A percentile compares a stretch with the other conserved stretches of the same genome.
phyloP scores from a whole-genome alignment of 2,113 vertebrate species.

The Hemibagrus wyckioides region DNA sequence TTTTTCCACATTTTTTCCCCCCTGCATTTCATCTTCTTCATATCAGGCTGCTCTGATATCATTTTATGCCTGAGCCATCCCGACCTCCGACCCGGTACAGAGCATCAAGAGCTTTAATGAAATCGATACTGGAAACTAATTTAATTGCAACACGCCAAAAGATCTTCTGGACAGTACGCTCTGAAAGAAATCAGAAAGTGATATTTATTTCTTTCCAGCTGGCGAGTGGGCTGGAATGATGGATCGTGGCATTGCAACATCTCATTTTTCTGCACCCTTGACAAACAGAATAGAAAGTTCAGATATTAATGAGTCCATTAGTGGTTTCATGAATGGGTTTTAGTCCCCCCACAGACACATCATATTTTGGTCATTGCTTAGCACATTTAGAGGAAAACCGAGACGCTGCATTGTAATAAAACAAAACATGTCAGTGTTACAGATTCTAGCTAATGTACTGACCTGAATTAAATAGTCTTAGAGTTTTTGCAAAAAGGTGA shows the following conservation, averaged over 20 bases:
- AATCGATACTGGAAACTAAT: conserved; percentile 48
- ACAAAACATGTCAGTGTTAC: not conserved
- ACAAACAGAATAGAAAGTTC: conserved; percentile 5
- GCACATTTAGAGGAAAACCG: not conserved
- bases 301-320: conserved; percentile 28
- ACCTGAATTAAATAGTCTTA: not conserved
- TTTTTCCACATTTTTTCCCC: not conserved
- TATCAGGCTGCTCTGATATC: not conserved
- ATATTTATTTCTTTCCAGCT: conserved; percentile 8
- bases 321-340: not conserved
- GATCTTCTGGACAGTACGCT: not conserved
- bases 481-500: not conserved
- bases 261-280: not conserved
- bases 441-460: not conserved
- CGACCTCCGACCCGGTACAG: conserved; percentile 24
- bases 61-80: conserved; percentile 25
- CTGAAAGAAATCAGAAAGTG: not conserved
- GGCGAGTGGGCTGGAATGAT: conserved; percentile 1
- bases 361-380: conserved; percentile 1
- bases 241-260: not conserved
- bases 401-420: not conserved
- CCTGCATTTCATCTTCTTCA: not conserved
- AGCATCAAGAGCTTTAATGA: conserved; percentile 30
- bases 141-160: conserved; percentile 33
- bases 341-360: not conserved